Base-by-base conservation (phyloP, 1,140 invertebrate species). In the Kradibia gibbosae region DNA sequence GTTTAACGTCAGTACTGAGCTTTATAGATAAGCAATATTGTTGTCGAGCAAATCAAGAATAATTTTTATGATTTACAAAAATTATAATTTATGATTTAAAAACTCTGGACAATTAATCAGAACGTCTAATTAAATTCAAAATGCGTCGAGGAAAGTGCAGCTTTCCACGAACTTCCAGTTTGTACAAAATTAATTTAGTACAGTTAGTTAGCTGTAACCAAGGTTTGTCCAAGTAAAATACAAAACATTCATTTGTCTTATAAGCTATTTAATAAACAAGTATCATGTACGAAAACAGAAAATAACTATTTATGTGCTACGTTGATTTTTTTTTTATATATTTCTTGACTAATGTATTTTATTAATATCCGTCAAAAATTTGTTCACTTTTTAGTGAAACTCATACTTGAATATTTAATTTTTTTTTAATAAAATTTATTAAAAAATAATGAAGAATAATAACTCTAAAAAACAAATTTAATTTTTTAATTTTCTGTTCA, bases 261-360 rank as follows among this genome's bases (percentile, higher is more conserved):
- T 65, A 36, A 36, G 22, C 60, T 65, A 65, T 36, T 65, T 65
- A 36, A 65, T 65, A 65, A n/a, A 65, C 31, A 65, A 1, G 25
- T 10, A 36, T 20, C 2, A 65, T 34, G 34, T 1, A 53, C 8
- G n/a, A 31, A 34, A 62, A 62, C 50, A 20, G 50, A 22, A 22
- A 53, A 53, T 53, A 53, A 53, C 13, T 17, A 53, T 53, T 53
- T 53, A 20, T 53, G 15, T 3, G 20, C 3, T 53, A 53, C 5
- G 22, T 5, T n/a, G n/a, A n/a, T n/a, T n/a, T n/a, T n/a, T n/a
- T n/a, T n/a, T n/a, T n/a, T n/a, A n/a, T n/a, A n/a, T n/a, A n/a
- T n/a, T n/a, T n/a, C n/a, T n/a, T n/a, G n/a, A n/a, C n/a, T n/a
- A n/a, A n/a, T n/a, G n/a, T n/a, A n/a, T n/a, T n/a, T n/a, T n/a